phyloP scores from a whole-genome alignment of 2,797 vertebrate genomes.

The Gallinago solitaria region DNA sequence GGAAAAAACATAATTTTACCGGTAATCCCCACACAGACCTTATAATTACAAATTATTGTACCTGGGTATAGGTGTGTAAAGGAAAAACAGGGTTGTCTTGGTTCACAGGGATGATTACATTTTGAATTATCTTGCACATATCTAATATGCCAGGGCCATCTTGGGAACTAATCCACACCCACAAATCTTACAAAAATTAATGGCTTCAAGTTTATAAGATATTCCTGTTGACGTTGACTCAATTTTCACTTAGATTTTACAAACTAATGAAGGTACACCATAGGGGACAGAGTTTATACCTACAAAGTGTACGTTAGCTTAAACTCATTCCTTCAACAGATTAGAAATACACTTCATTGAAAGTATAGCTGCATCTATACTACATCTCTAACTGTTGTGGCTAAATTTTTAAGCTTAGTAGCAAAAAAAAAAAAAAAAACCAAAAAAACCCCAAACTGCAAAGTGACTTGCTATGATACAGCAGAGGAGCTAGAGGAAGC shows the following conservation, averaged over 20 bases:
- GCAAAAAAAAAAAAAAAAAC: not conserved
- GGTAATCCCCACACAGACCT: not conserved
- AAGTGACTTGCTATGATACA: not conserved
- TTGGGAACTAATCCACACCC: not conserved
- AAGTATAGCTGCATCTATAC: not conserved
- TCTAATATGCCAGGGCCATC: not conserved
- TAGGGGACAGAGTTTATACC: not conserved
- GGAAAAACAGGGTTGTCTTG: not conserved
- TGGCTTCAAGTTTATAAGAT: not conserved
- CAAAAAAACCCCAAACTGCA: not conserved
- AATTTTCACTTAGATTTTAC: not conserved
- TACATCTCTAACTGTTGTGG: not conserved
- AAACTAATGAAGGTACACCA: not conserved
- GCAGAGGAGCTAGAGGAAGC: not conserved
- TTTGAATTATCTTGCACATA: not conserved
- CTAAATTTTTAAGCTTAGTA: not conserved
- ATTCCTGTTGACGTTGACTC: not conserved
- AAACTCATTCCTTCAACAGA: not conserved
- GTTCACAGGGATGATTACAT: not conserved
- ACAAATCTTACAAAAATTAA: not conserved
- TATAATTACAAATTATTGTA: not conserved
- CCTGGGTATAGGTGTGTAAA: not conserved
- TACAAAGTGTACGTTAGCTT: not conserved
- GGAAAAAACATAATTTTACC: not conserved
- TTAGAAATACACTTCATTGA: not conserved